phyloP scores from a whole-genome alignment of 2,797 vertebrate species.

The Microctenopoma lineatum region DNA sequence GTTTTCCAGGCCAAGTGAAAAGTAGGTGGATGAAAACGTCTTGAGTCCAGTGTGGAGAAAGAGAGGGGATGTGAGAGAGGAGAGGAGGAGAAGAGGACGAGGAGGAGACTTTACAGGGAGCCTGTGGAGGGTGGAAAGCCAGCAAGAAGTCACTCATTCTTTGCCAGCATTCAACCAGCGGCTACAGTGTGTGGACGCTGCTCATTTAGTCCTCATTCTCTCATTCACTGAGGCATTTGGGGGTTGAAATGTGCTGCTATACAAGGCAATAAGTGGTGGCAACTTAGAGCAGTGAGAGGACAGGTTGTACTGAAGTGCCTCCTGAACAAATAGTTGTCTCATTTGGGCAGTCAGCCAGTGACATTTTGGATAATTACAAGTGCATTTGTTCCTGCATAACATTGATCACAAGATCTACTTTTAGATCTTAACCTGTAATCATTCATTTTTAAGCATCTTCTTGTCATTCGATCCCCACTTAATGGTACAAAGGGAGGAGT shows the following conservation, averaged over 20 bases:
- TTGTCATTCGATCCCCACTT: slow-evolving; percentile 46
- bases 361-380: slow-evolving; percentile 44
- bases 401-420: slow-evolving; percentile 30
- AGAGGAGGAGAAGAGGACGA: slow-evolving; percentile 28
- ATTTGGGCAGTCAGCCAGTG: slow-evolving; percentile 38
- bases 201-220: slow-evolving; percentile 44
- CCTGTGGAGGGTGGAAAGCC: slow-evolving; percentile 74
- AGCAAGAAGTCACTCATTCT: slow-evolving; percentile 55
- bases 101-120: slow-evolving; percentile 56
- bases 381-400: slow-evolving; percentile 35
- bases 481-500: slow-evolving; percentile 39
- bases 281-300: slow-evolving; percentile 29
- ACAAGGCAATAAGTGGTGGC: slow-evolving; percentile 31
- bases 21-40: slow-evolving; percentile 67
- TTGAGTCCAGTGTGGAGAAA: slow-evolving; percentile 62
- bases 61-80: slow-evolving; percentile 39
- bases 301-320: slow-evolving; percentile 18
- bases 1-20: slow-evolving; percentile 73
- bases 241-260: slow-evolving; percentile 35
- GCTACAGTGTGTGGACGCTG: slow-evolving; percentile 52
- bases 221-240: slow-evolving; percentile 55
- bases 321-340: slow-evolving; percentile 44
- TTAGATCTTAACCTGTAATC: slow-evolving; percentile 33
- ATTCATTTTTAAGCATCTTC: slow-evolving; percentile 28
- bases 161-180: slow-evolving; percentile 58